These are phyloP conservation scores for Antigone vipio DNA, from an alignment of 2,113 vertebrate species.

Conservation along the genomic window DNA sequence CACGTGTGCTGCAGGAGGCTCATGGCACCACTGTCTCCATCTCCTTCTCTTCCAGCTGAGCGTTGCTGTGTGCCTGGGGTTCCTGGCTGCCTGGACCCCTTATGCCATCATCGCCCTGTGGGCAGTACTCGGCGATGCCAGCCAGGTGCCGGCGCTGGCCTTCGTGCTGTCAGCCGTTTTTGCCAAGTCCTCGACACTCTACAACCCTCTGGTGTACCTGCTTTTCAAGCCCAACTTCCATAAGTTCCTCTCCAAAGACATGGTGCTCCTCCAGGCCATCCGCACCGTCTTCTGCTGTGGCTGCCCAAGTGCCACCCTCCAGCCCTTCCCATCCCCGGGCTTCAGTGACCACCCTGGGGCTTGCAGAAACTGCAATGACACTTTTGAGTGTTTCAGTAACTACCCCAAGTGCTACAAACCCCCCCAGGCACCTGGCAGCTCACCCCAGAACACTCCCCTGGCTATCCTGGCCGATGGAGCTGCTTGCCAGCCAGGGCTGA, in stretches of 20 bases:
- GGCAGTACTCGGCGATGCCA: conserved; percentile 73
- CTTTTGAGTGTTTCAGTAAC: background rate
- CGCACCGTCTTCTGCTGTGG: background rate
- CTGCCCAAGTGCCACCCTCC: background rate
- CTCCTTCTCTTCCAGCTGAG: conserved; percentile 73
- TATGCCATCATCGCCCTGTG: conserved; percentile 81
- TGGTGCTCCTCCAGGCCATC: conserved; percentile 14
- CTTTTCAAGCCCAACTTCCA: conserved; percentile 85
- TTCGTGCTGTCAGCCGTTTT: conserved; percentile 80
- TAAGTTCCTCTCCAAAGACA: conserved; percentile 60
- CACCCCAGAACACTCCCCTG: rapidly evolving
- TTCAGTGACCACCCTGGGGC: background rate
- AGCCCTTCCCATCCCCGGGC: background rate
- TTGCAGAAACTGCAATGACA: background rate
- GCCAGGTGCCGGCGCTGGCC: conserved; percentile 73
- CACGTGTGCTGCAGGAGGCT: rapidly evolving
- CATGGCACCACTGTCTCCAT: rapidly evolving
- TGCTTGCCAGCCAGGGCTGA: background rate
- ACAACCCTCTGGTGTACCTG: conserved; percentile 83
- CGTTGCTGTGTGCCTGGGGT: conserved; percentile 81
- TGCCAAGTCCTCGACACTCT: conserved; percentile 85
- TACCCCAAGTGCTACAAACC: background rate
- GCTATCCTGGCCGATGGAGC: background rate
- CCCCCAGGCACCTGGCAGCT: background rate
- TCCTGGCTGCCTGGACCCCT: conserved; percentile 85